Percentiles rank a stretch among this genome's conserved stretches.
Conservation (phyloP, 2,888 invertebrate species). For the Amiota minor region DNA sequence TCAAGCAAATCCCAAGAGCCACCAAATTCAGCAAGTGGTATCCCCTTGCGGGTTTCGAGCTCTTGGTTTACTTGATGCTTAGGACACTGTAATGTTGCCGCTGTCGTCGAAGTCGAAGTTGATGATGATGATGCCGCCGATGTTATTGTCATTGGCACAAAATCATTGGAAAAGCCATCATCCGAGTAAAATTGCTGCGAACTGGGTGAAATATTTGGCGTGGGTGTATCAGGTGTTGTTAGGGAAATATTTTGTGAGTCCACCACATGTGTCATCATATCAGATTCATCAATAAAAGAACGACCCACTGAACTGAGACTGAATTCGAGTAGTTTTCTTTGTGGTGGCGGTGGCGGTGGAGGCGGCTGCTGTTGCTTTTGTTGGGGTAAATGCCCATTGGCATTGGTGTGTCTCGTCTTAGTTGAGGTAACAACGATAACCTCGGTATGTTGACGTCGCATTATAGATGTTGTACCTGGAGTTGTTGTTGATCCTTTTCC, state of each 20-base stretch:
- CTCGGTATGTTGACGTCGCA: slow-evolving; percentile 12
- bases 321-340: slow-evolving; percentile 68
- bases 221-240: slow-evolving; percentile 80
- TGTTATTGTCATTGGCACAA: slow-evolving; percentile 69
- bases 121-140: slow-evolving; percentile 24
- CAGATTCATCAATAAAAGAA: slow-evolving; percentile 72
- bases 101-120: not conserved
- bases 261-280: slow-evolving; percentile 37
- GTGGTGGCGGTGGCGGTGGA: slow-evolving; percentile 41
- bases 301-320: slow-evolving; percentile 73
- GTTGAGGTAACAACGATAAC: slow-evolving; percentile 20
- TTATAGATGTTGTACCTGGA: not conserved
- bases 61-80: slow-evolving; percentile 33
- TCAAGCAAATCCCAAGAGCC: slow-evolving; percentile 80
- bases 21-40: slow-evolving; percentile 73
- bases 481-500: not conserved
- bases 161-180: slow-evolving; percentile 79
- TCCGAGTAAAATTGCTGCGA: slow-evolving; percentile 75
- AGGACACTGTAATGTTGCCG: slow-evolving; percentile 11
- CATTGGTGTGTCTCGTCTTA: not conserved
- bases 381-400: slow-evolving; percentile 40
- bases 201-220: slow-evolving; percentile 77
- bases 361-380: not conserved
- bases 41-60: slow-evolving; percentile 38
- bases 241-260: slow-evolving; percentile 60